Evolutionary conservation across 2,888 invertebrate species (phyloP), one percentile per base, ranked within the genome.

Genomic region (Meghimatium bilineatum): DNA sequence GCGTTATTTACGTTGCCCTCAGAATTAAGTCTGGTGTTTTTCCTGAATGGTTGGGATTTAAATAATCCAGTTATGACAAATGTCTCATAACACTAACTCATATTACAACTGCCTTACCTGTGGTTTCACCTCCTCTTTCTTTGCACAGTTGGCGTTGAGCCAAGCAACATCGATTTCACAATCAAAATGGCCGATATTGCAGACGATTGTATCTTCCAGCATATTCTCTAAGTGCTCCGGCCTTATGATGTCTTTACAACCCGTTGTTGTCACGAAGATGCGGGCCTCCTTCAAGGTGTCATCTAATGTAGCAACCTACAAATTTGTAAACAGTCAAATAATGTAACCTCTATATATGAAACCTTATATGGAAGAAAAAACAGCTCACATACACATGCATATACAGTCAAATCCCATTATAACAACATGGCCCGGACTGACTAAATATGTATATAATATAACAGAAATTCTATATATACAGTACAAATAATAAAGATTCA

Each of bases 151-250:
- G 82, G 96, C 96, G 84, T 98, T 97, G 83, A 99, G 94, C 98
- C 99, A 99, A 71, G 96, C 95, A 26, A 99, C 97, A 94, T 99
- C 97, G 89, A 99, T 96, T 95, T 99, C 99, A 93, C 97, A 97
- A 94, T 99, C 99, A 94, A 99, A 99, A 94, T 99, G 99, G 12
- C 99, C 99, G 93, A 99, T 99, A 93, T 99, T 99, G 94, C 99
- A 99, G 82, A 99, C 97, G 92, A 99, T 98, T 67, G 97, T 96
- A 94, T 99, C 99, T 93, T 99, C 97, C 88, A 74, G 96, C 98
- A 99, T 98, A 90, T 96, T 95, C 82, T 96, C 91, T 92, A 99
- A 97, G 94, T 99, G 99, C 81, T 96, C 95, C n/a, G 96, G 96
- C 76, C 95, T 94, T 89, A 99, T 97, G 87, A 99, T 98, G 91